phyloP scores from a whole-genome alignment of 2,113 vertebrate species.

The Phyllopteryx taeniolatus region DNA sequence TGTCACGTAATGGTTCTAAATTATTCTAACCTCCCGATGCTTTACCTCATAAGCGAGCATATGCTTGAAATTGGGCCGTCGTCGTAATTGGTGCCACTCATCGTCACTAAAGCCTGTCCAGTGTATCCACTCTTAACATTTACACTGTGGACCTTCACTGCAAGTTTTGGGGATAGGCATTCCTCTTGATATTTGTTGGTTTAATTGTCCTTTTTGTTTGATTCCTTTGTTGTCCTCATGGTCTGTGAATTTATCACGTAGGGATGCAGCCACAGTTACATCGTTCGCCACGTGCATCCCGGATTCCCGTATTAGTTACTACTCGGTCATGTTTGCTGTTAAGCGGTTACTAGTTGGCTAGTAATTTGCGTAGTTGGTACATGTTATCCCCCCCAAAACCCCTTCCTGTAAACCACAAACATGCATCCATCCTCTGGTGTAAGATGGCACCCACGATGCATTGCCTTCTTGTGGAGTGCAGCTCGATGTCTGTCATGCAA shows the following conservation, averaged over 20 bases:
- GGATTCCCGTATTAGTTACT: conserved; percentile 58
- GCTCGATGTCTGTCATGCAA: conserved; percentile 88
- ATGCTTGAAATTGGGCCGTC: conserved; percentile 21
- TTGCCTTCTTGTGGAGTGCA: conserved; percentile 73
- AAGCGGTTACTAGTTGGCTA: conserved; percentile 43
- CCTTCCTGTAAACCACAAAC: conserved; percentile 27
- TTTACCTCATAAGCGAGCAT: conserved; percentile 50
- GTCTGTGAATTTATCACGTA: conserved; percentile 60
- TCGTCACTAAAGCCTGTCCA: conserved; percentile 55
- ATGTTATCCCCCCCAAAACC: conserved; percentile 39
- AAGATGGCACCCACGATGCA: conserved; percentile 64
- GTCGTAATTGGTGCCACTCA: neutral
- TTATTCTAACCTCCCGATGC: conserved; percentile 49
- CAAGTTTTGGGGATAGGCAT: conserved; percentile 72
- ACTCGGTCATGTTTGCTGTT: conserved; percentile 50
- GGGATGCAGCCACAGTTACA: conserved; percentile 62
- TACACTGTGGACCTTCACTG: conserved; percentile 57
- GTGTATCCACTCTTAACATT: conserved; percentile 58
- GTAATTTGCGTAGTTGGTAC: conserved; percentile 62
- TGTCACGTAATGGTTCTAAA: conserved; percentile 43
- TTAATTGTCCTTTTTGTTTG: conserved; percentile 30
- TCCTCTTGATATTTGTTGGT: conserved; percentile 59
- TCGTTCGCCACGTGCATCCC: conserved; percentile 48
- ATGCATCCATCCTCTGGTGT: conserved; percentile 47
- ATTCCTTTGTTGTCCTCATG: conserved; percentile 58